Evolutionary conservation across 2,113 vertebrate species (phyloP), one percentile per base, ranked within the genome.

Genomic region (Silurus meridionalis): DNA sequence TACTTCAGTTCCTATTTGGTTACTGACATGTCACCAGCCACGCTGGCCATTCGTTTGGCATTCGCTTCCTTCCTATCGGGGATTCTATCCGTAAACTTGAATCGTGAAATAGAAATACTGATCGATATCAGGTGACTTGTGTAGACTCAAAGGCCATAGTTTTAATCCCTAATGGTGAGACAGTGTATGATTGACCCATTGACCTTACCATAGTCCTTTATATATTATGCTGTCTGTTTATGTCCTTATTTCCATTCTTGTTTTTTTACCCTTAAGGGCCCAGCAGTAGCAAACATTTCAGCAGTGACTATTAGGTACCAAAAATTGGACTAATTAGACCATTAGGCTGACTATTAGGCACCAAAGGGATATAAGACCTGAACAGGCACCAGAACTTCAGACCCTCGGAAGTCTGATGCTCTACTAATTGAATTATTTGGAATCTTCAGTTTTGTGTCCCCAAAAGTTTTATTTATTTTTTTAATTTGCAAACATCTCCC

Each of bases 1-100:
- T 84, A 28, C 79, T 88, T 69, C 69, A 37, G 83, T 69, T 82
- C 37, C 87, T 72, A 15, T 87, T 67, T 52, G 74, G 60, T 86
- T 81, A 61, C 83, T 52, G 83, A 10, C 11, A 14, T 60, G 71
- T 13, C 69, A 75, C 60, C 11, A 53, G n/a, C 48, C 64, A 6
- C 48, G 10, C 46, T 46, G 23, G 55, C 28, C 53, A n/a, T 53
- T 83, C 64, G n/a, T 48, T 57, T 71, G 67, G 7, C 28, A 4
- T 25, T 75, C 71, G 7, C 53, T 52, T 75, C n/a, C 5, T 17
- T 5, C 13, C 52, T 57, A 52, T 77, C 23, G n/a, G 67, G 11
- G 46, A 37, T 28, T 15, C 28, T 60, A n/a, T 9, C 6, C 21
- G 55, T 48, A 8, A 13, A 74, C 48, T 1, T 55, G 9, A 71